Conservation (phyloP, 2,113 vertebrate species). For the Petrocephalus microphthalmus region DNA sequence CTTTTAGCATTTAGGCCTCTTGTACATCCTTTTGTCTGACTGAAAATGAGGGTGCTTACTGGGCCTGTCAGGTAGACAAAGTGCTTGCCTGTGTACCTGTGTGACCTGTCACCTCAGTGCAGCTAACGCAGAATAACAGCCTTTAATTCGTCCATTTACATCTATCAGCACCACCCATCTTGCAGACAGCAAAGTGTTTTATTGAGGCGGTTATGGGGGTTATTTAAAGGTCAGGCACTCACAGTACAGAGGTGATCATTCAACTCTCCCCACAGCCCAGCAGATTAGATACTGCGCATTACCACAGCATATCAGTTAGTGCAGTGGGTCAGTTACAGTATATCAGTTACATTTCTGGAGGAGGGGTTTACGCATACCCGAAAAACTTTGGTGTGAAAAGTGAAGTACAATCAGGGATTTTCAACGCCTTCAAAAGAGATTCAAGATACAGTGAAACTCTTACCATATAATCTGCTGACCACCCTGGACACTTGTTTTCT, state of each 20-base stretch:
- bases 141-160: neutral
- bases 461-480: conserved; percentile 49
- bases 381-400: neutral
- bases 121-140: neutral
- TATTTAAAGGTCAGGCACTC: neutral
- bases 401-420: neutral
- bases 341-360: neutral
- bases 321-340: neutral
- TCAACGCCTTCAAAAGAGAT: neutral
- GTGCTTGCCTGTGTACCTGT: neutral
- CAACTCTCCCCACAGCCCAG: neutral
- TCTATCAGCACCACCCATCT: neutral
- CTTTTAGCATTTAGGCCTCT: neutral
- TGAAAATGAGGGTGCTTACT: neutral
- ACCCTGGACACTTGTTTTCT: conserved; percentile 42
- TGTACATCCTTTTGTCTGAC: neutral
- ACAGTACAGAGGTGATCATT: neutral
- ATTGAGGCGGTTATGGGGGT: neutral
- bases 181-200: conserved; percentile 1
- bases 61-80: neutral
- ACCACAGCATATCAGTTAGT: neutral
- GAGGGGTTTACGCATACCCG: neutral
- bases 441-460: neutral
- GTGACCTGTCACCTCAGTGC: neutral
- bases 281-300: neutral